Evolutionary conservation across 2,888 invertebrate genomes (phyloP).

Genomic region (Lamellibrachia satsuma): DNA sequence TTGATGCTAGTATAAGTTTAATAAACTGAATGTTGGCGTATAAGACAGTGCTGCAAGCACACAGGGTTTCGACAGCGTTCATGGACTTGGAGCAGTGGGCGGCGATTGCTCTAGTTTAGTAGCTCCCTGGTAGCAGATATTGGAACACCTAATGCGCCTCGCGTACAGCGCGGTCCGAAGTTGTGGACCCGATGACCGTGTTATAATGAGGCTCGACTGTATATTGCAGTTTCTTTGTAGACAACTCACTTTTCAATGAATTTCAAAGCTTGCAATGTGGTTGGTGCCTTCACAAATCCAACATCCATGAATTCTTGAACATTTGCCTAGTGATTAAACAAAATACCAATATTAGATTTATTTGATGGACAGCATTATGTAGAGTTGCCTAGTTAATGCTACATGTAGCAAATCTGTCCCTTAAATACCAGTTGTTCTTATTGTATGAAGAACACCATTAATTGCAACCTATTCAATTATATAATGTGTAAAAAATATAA

Average conservation of each 20-base stretch:
- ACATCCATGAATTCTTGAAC: slow-evolving; percentile 59
- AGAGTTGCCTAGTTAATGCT: neutral
- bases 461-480: neutral
- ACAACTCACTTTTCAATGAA: slow-evolving; percentile 60
- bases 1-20: too few relatives aligned
- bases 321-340: slow-evolving; percentile 41
- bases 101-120: too few relatives aligned
- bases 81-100: too few relatives aligned
- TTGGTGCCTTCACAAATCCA: slow-evolving; percentile 52
- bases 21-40: too few relatives aligned
- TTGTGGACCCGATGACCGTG: too few relatives aligned
- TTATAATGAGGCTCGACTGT: too few relatives aligned
- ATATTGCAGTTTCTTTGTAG: neutral
- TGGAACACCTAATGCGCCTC: too few relatives aligned
- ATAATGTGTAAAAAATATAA: neutral
- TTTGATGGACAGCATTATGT: neutral
- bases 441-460: neutral
- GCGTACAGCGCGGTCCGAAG: neutral
- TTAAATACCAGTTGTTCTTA: slow-evolving; percentile 33
- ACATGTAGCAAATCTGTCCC: neutral
- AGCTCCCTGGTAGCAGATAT: too few relatives aligned
- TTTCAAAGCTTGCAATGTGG: slow-evolving; percentile 65
- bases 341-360: slow-evolving; percentile 23
- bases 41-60: too few relatives aligned
- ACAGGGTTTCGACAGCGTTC: too few relatives aligned